phyloP scores from a whole-genome alignment of 2,888 invertebrate species.

The Xylocampa areola region DNA sequence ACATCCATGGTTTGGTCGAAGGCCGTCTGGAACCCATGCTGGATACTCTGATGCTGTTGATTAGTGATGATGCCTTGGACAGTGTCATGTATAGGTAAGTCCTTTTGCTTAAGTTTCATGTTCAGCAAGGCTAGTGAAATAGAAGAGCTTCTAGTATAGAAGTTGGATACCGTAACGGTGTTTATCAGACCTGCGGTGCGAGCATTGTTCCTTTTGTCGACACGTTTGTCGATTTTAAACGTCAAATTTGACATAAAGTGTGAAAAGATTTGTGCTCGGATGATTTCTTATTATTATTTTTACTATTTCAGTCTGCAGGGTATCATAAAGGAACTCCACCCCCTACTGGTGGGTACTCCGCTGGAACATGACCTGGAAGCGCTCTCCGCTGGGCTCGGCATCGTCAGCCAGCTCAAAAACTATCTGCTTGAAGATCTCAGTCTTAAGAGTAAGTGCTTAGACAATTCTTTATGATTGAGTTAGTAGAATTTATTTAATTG shows the following conservation, averaged over 20 bases:
- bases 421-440: conserved; percentile 80
- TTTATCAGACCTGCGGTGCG: no score
- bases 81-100: conserved; percentile 82
- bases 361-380: conserved; percentile 79
- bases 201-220: no score
- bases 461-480: not conserved
- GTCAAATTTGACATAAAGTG: no score
- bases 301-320: conserved; percentile 82
- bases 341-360: conserved; percentile 74
- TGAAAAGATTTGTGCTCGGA: no score
- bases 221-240: no score
- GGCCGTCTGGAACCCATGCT: conserved; percentile 78
- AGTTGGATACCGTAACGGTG: no score
- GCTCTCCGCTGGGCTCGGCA: conserved; percentile 76
- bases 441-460: conserved; percentile 78
- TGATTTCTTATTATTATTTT: no score
- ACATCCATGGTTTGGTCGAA: conserved; percentile 69
- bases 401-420: conserved; percentile 83
- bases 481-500: no score
- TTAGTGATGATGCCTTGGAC: conserved; percentile 83
- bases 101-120: not conserved
- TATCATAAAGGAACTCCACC: conserved; percentile 79
- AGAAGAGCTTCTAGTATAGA: no score
- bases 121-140: not conserved
- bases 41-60: conserved; percentile 80